Conservation (phyloP, 2,888 invertebrate species). For the Drosophila anomelani region DNA sequence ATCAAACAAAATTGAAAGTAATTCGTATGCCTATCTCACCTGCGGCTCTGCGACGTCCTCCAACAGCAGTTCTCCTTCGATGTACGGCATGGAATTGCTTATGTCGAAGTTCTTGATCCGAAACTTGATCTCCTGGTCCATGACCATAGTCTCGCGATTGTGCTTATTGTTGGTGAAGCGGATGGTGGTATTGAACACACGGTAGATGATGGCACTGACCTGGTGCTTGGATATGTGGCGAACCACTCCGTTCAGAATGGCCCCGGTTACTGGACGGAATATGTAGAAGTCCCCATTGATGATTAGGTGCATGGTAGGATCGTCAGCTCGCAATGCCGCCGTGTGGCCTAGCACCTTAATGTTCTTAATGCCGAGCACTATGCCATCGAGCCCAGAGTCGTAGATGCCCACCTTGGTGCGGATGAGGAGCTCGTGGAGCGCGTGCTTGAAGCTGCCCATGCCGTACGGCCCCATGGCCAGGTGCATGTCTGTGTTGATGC, state of each 20-base stretch:
- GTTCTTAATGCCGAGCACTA: conserved; percentile 87
- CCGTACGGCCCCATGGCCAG: conserved; percentile 86
- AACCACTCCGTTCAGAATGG: conserved; percentile 86
- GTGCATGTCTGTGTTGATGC: conserved; percentile 85
- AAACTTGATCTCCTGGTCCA: conserved; percentile 84
- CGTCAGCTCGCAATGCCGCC: conserved; percentile 86
- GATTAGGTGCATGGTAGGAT: conserved; percentile 86
- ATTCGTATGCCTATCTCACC: conserved; percentile 29
- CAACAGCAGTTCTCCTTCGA: conserved; percentile 81
- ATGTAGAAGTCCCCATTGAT: conserved; percentile 88
- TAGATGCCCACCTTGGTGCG: conserved; percentile 85
- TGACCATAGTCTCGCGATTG: conserved; percentile 75
- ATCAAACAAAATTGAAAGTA: background rate
- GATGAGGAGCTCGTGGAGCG: conserved; percentile 84
- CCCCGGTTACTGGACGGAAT: conserved; percentile 87
- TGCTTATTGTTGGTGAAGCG: conserved; percentile 82
- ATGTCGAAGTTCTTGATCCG: conserved; percentile 82
- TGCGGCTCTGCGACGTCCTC: conserved; percentile 33
- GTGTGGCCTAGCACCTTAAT: conserved; percentile 86
- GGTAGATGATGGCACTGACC: conserved; percentile 88
- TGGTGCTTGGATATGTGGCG: conserved; percentile 86
- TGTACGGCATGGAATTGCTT: conserved; percentile 81
- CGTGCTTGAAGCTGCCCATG: conserved; percentile 85
- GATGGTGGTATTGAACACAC: conserved; percentile 88
- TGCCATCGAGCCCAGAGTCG: conserved; percentile 86